A percentile compares a stretch with the other conserved stretches of the same genome.
These are phyloP conservation scores for Mustela erminea DNA, from an alignment of 2,797 vertebrate species.

Conservation along the genomic window DNA sequence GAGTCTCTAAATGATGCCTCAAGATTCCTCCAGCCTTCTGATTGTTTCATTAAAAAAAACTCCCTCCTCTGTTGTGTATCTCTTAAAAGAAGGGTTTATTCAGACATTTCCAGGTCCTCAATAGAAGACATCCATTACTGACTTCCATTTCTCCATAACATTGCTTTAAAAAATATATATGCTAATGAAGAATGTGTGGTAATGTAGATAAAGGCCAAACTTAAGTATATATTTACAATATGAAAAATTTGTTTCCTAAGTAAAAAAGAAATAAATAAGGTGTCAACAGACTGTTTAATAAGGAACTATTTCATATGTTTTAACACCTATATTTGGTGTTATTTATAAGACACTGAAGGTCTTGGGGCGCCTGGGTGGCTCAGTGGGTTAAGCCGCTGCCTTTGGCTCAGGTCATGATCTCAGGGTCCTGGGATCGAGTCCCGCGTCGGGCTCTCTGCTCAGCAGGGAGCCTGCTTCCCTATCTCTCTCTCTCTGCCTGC, in stretches of 20 bases:
- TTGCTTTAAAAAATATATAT: neutral
- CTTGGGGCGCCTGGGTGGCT: too few species aligned
- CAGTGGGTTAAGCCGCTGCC: too few species aligned
- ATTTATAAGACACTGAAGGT: neutral
- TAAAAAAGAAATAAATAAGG: constrained; percentile 43
- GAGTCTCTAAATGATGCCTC: neutral
- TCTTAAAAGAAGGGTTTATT: neutral
- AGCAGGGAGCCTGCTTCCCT: too few species aligned
- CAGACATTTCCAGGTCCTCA: neutral
- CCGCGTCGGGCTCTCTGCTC: too few species aligned
- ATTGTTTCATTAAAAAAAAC: neutral
- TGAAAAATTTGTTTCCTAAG: constrained; percentile 5
- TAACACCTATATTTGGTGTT: neutral
- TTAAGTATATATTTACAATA: neutral
- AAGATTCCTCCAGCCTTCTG: neutral
- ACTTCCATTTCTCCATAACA: neutral
- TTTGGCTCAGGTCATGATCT: too few species aligned
- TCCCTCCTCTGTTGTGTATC: neutral
- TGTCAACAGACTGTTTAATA: neutral
- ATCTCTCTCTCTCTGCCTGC: too few species aligned
- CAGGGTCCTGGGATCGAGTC: too few species aligned
- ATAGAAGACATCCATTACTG: neutral
- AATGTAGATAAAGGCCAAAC: neutral
- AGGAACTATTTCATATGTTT: neutral
- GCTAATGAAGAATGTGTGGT: neutral